Evolutionary conservation across 2,797 vertebrate genomes (phyloP).

Genomic region (Protonibea diacanthus): DNA sequence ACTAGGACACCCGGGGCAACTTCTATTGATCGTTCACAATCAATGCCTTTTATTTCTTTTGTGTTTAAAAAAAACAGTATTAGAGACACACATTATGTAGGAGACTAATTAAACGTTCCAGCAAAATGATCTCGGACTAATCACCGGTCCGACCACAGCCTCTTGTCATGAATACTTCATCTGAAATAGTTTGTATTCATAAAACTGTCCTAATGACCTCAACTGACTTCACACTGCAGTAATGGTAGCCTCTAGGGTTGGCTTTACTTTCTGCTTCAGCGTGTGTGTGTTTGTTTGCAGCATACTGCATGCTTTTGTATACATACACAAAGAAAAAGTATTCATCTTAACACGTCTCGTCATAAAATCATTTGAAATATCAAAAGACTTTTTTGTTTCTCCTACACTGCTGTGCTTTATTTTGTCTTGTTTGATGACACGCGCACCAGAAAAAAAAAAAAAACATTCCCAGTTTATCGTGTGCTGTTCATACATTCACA

Average conservation of each 20-base stretch:
- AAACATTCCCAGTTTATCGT: neutral
- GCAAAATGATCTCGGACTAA: constrained; percentile 64
- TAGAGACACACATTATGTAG: constrained; percentile 32
- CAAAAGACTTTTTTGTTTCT: neutral
- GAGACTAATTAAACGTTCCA: constrained; percentile 69
- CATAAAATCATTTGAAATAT: constrained; percentile 21
- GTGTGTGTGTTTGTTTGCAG: constrained; percentile 23
- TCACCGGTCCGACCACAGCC: constrained; percentile 46
- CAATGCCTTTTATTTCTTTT: constrained; percentile 71
- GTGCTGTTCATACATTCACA: neutral
- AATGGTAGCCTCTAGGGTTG: constrained; percentile 35
- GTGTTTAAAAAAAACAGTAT: constrained; percentile 63
- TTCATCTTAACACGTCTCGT: constrained; percentile 14
- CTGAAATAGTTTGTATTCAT: constrained; percentile 68
- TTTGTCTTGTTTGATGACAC: neutral
- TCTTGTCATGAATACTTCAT: constrained; percentile 70
- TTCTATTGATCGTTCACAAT: constrained; percentile 67
- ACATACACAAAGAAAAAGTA: constrained; percentile 15
- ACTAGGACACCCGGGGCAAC: constrained; percentile 37
- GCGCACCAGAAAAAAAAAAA: neutral
- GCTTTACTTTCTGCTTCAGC: constrained; percentile 23
- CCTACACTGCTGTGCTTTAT: neutral
- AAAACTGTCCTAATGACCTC: constrained; percentile 70
- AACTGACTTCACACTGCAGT: constrained; percentile 60
- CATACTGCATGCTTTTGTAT: constrained; percentile 5